Conservation (phyloP, 2,113 vertebrate genomes). For the Pollachius pollachius region DNA sequence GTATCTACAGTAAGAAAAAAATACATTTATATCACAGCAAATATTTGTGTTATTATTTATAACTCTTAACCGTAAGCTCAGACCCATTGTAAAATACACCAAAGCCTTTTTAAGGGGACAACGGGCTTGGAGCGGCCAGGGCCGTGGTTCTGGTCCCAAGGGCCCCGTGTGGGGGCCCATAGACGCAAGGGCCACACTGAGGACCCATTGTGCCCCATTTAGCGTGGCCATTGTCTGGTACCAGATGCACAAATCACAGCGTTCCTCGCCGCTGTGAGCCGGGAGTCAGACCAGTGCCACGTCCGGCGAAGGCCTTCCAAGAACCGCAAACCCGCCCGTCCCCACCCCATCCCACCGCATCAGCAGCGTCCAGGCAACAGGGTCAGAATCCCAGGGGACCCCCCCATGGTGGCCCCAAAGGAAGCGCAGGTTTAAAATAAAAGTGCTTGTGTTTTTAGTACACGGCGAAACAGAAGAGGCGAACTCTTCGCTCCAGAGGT, state of each 20-base stretch:
- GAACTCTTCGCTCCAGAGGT: neutral
- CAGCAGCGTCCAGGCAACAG: too few species aligned
- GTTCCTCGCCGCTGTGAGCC: conserved; percentile 52
- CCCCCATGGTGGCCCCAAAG: too few species aligned
- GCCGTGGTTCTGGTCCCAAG: conserved; percentile 19
- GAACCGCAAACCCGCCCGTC: conserved; percentile 39
- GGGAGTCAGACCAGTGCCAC: conserved; percentile 58
- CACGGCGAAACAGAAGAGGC: neutral
- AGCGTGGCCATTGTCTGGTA: conserved; percentile 62
- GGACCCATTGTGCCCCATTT: conserved; percentile 64
- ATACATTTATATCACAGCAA: too few species aligned
- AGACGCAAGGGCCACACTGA: conserved; percentile 31
- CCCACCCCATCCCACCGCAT: conserved; percentile 14
- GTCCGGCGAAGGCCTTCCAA: conserved; percentile 56
- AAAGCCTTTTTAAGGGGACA: too few species aligned
- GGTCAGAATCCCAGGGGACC: too few species aligned
- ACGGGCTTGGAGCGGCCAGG: neutral
- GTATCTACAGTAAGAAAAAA: too few species aligned
- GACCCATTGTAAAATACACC: too few species aligned
- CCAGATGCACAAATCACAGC: conserved; percentile 59
- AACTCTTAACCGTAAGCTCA: too few species aligned
- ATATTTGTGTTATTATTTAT: too few species aligned
- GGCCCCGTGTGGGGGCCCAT: conserved; percentile 26
- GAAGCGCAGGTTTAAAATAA: too few species aligned
- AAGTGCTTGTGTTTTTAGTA: too few species aligned